phyloP scores from a whole-genome alignment of 2,113 vertebrate genomes.

The Passer montanus region DNA sequence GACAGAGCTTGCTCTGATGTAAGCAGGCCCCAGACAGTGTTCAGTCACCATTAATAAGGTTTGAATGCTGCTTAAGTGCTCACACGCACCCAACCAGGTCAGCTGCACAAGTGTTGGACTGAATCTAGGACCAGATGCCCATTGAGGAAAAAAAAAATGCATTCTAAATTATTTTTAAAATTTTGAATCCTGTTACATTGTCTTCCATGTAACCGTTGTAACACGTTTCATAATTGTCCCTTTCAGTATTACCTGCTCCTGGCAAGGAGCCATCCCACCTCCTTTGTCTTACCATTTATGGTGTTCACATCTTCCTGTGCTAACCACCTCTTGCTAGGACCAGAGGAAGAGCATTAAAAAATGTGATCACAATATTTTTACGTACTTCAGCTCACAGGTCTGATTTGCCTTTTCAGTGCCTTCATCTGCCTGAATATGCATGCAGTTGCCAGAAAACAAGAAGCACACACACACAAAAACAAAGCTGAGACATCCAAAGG shows the following conservation, averaged over 20 bases:
- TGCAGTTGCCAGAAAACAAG: not conserved
- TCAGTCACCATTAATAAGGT: not conserved
- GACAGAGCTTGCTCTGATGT: accelerated
- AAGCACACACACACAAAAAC: not conserved
- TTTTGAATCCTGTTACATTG: not conserved
- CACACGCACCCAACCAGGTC: not conserved
- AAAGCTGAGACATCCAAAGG: not conserved
- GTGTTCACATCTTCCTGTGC: not conserved
- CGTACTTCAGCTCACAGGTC: not conserved
- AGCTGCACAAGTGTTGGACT: not conserved
- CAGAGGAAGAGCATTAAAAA: not conserved
- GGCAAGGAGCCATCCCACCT: not conserved
- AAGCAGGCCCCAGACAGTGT: not conserved
- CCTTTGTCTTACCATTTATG: not conserved
- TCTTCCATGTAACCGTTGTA: not conserved
- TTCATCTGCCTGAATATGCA: not conserved
- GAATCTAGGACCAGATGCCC: not conserved
- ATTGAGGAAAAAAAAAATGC: not conserved
- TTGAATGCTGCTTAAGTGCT: not conserved
- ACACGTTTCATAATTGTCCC: not conserved
- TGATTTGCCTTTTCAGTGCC: not conserved
- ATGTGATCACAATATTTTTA: not conserved
- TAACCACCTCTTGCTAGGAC: not conserved
- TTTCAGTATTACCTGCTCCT: not conserved
- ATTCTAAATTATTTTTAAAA: not conserved